These are phyloP conservation scores for Nomada ferruginata DNA, from an alignment of 2,888 invertebrate species.

Conservation along the genomic window DNA sequence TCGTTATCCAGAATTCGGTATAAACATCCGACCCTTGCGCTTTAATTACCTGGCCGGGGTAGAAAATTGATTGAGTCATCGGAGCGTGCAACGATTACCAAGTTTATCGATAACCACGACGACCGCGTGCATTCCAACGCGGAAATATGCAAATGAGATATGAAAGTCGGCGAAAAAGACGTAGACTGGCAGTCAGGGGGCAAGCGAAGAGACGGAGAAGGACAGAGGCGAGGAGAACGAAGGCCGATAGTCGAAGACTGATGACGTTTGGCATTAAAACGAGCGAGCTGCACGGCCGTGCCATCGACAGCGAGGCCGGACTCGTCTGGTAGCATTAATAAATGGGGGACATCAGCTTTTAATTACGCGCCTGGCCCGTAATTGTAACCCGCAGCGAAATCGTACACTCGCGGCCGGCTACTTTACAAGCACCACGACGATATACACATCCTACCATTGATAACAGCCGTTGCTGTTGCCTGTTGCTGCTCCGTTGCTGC, in stretches of 20 bases:
- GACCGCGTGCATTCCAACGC: constrained; percentile 19
- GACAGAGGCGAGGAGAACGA: neutral
- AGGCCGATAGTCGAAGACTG: constrained; percentile 57
- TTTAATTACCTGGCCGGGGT: constrained; percentile 20
- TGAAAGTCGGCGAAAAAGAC: neutral
- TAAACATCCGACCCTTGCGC: neutral
- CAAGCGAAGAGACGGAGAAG: neutral
- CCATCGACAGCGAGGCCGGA: constrained; percentile 48
- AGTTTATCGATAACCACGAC: constrained; percentile 46
- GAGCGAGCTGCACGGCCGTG: constrained; percentile 52
- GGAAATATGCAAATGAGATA: constrained; percentile 58
- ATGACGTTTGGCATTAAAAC: constrained; percentile 69
- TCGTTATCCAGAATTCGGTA: neutral
- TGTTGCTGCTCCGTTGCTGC: neutral
- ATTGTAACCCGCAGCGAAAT: constrained; percentile 71
- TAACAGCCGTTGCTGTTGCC: constrained; percentile 43
- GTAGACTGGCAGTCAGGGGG: neutral
- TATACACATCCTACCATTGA: constrained; percentile 51
- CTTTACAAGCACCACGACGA: constrained; percentile 48
- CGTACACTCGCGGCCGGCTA: constrained; percentile 49
- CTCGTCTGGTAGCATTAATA: constrained; percentile 67
- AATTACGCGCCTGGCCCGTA: constrained; percentile 69
- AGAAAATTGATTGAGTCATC: constrained; percentile 64
- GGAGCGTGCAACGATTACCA: constrained; percentile 38
- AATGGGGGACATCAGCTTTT: constrained; percentile 70